Base-by-base conservation (phyloP, 1,140 invertebrate species). In the Brachionus calyciflorus region DNA sequence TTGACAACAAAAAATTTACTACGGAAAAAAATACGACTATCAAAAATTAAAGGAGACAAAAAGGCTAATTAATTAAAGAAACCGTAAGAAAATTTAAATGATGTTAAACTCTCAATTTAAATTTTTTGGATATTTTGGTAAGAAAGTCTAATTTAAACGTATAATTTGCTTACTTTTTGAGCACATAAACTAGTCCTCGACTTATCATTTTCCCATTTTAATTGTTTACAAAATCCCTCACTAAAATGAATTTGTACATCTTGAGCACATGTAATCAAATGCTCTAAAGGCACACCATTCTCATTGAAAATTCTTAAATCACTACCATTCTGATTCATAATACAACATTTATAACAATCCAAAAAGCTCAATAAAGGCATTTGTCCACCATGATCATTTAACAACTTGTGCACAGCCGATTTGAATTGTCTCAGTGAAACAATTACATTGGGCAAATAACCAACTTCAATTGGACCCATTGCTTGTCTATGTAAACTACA, bases 251-350 rank as follows among this genome's bases (percentile, higher is more conserved):
- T 85, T 79, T 90, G 87, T 14, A 93, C 88, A 46, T 90, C 90
- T n/a, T 88, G 87, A 14, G 93, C 87, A 84, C 91, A 92, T n/a
- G 91, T 89, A 0, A 94, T 87, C 21, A 94, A 85, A 84, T 94
- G 92, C 81, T 94, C 92, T 21, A 94, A 82, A 10, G 91, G 90
- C 4, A 93, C 91, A 1, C 92, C 91, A 77, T 85, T 87, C 26
- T 84, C 82, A 30, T 88, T 87, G 80, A 88, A 81, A 78, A 78
- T 26, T 21, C 55, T 60, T 17, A 78, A 53, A 4, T 78, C 78
- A 0, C 83, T 46, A 28, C 48, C 10, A 70, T 70, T 57, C 37
- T 92, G 93, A 82, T 92, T 94, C 78, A 88, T 87, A 49, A 90
- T 87, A 78, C 93, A 88, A 81, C 91, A 92, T 78, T 17, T 79